A percentile compares a stretch with the other conserved stretches of the same genome.
phyloP scores from a whole-genome alignment of 2,113 vertebrate genomes.

The Acanthisitta chloris region DNA sequence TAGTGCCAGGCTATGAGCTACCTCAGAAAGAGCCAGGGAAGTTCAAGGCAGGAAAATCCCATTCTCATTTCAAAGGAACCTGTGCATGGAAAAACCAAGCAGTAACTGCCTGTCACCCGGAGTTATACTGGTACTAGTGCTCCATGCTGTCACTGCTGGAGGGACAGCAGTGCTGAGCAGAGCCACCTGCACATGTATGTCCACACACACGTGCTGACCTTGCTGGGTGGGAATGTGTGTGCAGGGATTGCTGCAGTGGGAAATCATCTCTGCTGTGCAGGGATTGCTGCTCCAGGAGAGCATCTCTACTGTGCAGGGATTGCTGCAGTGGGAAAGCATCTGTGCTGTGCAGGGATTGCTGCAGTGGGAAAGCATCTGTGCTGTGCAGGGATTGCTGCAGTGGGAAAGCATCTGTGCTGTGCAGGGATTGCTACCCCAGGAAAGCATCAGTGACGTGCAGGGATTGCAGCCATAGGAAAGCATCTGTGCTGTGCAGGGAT shows the following conservation, averaged over 20 bases:
- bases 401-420: not conserved
- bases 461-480: not conserved
- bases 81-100: not conserved
- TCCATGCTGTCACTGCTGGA: not conserved
- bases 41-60: not conserved
- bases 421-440: too few species aligned
- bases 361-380: too few species aligned
- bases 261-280: too few species aligned
- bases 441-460: too few species aligned
- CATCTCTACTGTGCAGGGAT: not conserved
- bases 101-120: not conserved
- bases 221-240: not conserved
- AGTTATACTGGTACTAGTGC: fast-evolving
- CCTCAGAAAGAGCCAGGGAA: not conserved
- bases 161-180: not conserved
- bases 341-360: too few species aligned
- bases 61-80: not conserved
- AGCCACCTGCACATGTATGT: fast-evolving
- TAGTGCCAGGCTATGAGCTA: not conserved
- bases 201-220: fast-evolving
- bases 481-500: not conserved
- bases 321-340: too few species aligned
- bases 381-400: too few species aligned
- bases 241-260: not conserved
- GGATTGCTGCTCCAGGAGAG: not conserved